Conservation (phyloP, 2,797 vertebrate species). For the Dipus sagitta region DNA sequence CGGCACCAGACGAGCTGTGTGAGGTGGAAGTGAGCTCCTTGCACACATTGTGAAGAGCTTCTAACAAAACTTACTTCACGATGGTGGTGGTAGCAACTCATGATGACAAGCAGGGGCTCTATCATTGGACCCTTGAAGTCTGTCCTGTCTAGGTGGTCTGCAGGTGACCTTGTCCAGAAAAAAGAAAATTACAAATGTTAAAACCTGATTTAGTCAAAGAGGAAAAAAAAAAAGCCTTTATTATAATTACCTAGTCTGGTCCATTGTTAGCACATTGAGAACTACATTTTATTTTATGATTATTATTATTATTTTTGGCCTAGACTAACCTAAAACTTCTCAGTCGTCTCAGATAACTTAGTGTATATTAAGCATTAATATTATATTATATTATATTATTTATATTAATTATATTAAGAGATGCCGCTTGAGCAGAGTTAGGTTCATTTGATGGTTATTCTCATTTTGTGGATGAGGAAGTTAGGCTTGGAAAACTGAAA, state of each 20-base stretch:
- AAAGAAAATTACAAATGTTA: not conserved
- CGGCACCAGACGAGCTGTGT: not conserved
- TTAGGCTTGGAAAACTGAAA: not conserved
- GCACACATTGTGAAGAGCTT: not conserved
- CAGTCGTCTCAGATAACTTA: not conserved
- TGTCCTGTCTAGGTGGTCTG: not conserved
- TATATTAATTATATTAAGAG: too few relatives aligned
- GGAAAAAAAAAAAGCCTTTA: not conserved
- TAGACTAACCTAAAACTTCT: not conserved
- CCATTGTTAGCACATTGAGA: not conserved
- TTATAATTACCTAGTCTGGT: not conserved
- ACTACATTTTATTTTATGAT: not conserved
- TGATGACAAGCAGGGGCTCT: not conserved
- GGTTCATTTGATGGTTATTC: not conserved
- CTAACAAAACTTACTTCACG: not conserved
- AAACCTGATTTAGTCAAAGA: not conserved
- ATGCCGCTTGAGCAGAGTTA: not conserved
- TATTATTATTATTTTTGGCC: not conserved
- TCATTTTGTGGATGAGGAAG: not conserved
- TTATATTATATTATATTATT: too few relatives aligned
- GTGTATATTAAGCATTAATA: not conserved
- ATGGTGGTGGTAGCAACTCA: not conserved
- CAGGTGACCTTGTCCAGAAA: slow-evolving; percentile 30
- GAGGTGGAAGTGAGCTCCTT: not conserved
- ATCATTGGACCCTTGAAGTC: not conserved